Base-by-base conservation (phyloP, 2,888 invertebrate species). In the Choristoneura rosaceana region DNA sequence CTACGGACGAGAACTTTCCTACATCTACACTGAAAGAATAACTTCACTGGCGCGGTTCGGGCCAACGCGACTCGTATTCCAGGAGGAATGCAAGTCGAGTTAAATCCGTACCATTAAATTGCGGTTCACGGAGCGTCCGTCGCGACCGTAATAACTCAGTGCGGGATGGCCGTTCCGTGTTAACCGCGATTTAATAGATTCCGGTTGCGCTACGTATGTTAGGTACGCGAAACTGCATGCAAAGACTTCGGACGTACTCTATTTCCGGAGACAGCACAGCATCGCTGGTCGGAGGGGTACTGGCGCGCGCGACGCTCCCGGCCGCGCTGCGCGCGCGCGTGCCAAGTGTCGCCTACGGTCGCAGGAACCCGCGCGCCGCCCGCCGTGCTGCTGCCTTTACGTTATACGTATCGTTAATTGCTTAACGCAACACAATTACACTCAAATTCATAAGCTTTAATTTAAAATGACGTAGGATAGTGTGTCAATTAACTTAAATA, bases 261-360 rank as follows among this genome's bases (percentile, higher is more conserved):
- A 94, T 94, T 93, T 93, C 92, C 93, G 93, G 94, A 94, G 94
- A 94, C 94, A 94, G 94, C 92, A 91, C 92, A 91, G 94, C 94
- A 94, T 94, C 93, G 94, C 94, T 93, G 94, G 94, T 94, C 94
- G 94, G 92, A 94, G 90, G 90, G 92, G 91, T 91, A 94, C 94
- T 94, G 94, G 89, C 90, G 88, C 81, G 84, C 83, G 82, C 79
- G 84, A 81, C 81, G 79, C 82, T 84, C 87, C 87, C 87, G 86
- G 85, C 5, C 47, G 84, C 87, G 89, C 88, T 82, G 78, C 83
- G 83, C 52, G 82, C 84, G 82, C 81, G 83, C 83, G 87, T 91
- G 91, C 91, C 91, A 90, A 90, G 80, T 79, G 82, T 77, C 75
- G 71, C 76, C 59, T 66, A 71, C 68, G 61, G 67, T 41, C 47